Conservation (phyloP, 2,797 vertebrate species). For the Sylvia borin region DNA sequence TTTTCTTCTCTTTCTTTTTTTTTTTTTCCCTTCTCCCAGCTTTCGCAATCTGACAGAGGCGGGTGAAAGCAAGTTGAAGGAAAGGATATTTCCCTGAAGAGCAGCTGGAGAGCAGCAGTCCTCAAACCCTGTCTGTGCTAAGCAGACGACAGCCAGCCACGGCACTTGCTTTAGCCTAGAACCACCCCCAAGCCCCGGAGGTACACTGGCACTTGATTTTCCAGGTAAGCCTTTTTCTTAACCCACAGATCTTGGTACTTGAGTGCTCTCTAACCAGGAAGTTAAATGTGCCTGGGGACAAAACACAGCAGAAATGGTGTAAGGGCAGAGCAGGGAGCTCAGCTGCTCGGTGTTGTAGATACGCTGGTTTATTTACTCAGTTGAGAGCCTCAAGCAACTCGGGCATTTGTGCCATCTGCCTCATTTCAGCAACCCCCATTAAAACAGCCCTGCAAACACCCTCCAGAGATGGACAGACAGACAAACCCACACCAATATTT, state of each 20-base stretch:
- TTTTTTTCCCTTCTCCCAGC: background rate
- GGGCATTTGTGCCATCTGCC: background rate
- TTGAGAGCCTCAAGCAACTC: background rate
- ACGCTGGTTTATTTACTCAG: background rate
- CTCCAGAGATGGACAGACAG: background rate
- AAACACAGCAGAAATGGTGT: background rate
- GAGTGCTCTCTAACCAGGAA: background rate
- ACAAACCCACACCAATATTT: background rate
- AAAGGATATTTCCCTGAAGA: background rate
- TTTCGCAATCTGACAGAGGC: background rate
- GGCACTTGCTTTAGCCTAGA: background rate
- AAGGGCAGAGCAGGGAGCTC: background rate
- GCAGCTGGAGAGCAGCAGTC: background rate
- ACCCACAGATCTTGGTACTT: background rate
- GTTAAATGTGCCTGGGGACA: background rate
- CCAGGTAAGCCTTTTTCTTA: constrained; percentile 46
- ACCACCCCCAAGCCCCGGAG: accelerated
- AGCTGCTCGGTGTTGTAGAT: background rate
- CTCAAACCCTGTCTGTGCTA: background rate
- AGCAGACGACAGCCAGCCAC: background rate
- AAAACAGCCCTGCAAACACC: background rate
- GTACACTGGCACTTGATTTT: background rate
- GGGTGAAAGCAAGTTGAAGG: background rate
- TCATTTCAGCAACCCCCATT: background rate
- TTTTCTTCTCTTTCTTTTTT: background rate